Base-by-base conservation (phyloP, 2,797 vertebrate genomes). In the Passerculus sandwichensis region DNA sequence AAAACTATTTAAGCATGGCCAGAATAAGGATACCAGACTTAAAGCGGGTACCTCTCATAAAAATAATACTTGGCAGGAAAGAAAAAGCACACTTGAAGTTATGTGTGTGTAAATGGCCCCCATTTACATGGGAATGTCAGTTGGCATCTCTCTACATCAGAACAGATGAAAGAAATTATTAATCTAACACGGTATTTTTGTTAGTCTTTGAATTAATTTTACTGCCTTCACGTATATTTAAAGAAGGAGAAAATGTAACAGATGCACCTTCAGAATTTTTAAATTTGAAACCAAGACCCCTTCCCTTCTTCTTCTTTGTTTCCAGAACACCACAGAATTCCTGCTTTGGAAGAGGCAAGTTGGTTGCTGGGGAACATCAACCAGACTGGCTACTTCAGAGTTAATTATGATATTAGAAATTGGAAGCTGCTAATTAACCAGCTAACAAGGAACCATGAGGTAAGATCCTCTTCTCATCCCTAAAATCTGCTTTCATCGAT, bases 341-440 rank as follows among this genome's bases (percentile, higher is more conserved):
- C 97, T 78, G 96, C 95, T 94, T 97, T 99, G 95, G 98, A 98
- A 36, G 98, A 98, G 71, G 97, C 97, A 94, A 98, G 83, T 59
- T 99, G 99, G 99, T 97, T 99, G 93, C 97, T 99, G 32, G 99
- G 99, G 69, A 99, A 99, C 97, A 98, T 99, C 96, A 99, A 99
- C 97, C 99, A 99, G 98, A 99, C 99, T 2, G 99, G 99, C 27
- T 99, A 99, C 97, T 99, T 99, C 94, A 98, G 99, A 85, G 99
- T 99, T 96, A 99, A 99, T 98, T 99, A 99, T 75, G 99, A 99
- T 98, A 98, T 99, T 79, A 98, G 98, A 93, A 99, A 99, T 97
- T 99, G 99, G 99, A 99, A 98, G 88, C 97, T 99, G 91, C 97
- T 99, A 88, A 99, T 99, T 93, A 98, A 98, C 88, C 99, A 99